Percentiles rank a stretch among this genome's conserved stretches.
These are phyloP conservation scores for Apolygus lucorum DNA, from an alignment of 1,140 invertebrate genomes.

Conservation along the genomic window DNA sequence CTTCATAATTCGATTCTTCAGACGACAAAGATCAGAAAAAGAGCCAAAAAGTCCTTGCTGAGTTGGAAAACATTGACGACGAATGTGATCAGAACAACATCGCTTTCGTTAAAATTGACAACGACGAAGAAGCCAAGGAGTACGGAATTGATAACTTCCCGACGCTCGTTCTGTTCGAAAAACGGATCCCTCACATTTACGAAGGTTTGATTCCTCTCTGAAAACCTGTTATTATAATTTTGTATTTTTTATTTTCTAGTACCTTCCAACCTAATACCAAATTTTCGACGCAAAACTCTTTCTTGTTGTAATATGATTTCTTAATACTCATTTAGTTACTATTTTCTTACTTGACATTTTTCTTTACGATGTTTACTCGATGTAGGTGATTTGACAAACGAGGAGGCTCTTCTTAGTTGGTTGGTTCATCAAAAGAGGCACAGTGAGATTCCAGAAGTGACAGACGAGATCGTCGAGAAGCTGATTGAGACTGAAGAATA, in stretches of 20 bases:
- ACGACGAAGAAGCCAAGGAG: slow-evolving; percentile 77
- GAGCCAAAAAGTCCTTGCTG: slow-evolving; percentile 73
- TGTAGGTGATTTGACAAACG: slow-evolving; percentile 75
- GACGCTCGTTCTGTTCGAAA: slow-evolving; percentile 78
- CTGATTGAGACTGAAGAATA: slow-evolving; percentile 70
- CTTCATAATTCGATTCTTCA: slow-evolving; percentile 41
- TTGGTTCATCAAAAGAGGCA: slow-evolving; percentile 79
- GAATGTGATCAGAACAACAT: slow-evolving; percentile 88
- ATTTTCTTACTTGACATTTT: not conserved
- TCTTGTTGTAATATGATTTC: no score
- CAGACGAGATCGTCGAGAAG: slow-evolving; percentile 88
- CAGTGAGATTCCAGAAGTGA: slow-evolving; percentile 84
- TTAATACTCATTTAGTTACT: not conserved
- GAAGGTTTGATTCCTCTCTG: no score
- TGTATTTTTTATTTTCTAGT: no score
- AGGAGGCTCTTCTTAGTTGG: slow-evolving; percentile 83
- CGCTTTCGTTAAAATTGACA: slow-evolving; percentile 86
- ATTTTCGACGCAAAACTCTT: no score
- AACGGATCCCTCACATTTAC: slow-evolving; percentile 76
- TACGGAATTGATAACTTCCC: slow-evolving; percentile 76
- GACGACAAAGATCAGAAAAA: slow-evolving; percentile 88
- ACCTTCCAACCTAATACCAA: no score
- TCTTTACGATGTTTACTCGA: not conserved
- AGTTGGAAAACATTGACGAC: slow-evolving; percentile 89
- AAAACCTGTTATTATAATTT: no score